Percentiles rank a stretch among this genome's conserved stretches.
These are phyloP conservation scores for Athene noctua DNA, from an alignment of 2,113 vertebrate species.

Conservation along the genomic window DNA sequence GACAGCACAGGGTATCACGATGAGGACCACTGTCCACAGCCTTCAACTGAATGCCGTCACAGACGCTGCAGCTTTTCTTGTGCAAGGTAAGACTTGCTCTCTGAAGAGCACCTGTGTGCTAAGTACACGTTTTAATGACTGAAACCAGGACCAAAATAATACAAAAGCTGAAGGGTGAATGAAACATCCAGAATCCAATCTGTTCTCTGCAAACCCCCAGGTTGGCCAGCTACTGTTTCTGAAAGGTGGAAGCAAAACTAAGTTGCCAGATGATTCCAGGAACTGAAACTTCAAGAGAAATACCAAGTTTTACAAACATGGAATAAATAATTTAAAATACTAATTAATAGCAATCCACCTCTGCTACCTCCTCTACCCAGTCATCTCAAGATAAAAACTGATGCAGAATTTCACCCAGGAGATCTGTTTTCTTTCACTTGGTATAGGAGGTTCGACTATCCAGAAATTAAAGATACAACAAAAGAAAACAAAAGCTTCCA, in stretches of 20 bases:
- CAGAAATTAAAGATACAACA: background rate
- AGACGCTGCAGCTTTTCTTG: rapidly evolving
- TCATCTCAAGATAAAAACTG: background rate
- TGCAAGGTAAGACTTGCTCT: background rate
- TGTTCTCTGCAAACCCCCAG: background rate
- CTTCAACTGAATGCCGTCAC: background rate
- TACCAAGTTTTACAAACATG: background rate
- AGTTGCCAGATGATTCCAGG: background rate
- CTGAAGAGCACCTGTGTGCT: background rate
- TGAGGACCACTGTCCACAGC: background rate
- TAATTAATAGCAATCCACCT: background rate
- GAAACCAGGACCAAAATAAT: background rate
- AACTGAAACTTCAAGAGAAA: background rate
- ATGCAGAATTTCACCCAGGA: background rate
- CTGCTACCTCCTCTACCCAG: background rate
- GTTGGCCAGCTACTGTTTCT: background rate
- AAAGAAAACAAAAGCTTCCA: background rate
- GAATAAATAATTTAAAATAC: background rate
- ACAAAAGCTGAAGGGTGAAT: background rate
- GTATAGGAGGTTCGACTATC: background rate
- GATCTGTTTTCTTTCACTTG: background rate
- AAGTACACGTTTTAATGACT: background rate
- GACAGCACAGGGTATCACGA: background rate
- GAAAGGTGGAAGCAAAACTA: background rate
- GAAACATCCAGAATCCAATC: background rate